Percentiles rank a stretch among this genome's conserved stretches.
Conservation (phyloP, 2,888 invertebrate species). For the Chrysomela aeneicollis region DNA sequence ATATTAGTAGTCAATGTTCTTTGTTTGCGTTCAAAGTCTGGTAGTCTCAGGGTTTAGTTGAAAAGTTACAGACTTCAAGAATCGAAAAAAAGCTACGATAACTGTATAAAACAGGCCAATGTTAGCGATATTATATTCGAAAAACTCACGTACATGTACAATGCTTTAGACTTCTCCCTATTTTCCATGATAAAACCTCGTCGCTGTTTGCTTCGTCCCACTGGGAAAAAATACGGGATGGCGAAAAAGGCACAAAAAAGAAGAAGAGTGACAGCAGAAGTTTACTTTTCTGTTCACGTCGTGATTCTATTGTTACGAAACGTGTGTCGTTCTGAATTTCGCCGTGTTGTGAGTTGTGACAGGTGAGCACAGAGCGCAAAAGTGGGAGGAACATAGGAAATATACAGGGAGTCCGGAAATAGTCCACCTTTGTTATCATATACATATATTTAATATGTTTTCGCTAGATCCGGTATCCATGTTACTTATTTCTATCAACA, state of each 20-base stretch:
- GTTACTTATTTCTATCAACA: no score
- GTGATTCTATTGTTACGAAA: conserved; percentile 61
- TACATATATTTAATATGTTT: no score
- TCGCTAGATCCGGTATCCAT: no score
- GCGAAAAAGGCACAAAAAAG: neutral
- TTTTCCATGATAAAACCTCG: conserved; percentile 36
- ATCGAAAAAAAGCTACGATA: no score
- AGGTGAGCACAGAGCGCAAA: conserved; percentile 57
- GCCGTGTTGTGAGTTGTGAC: conserved; percentile 59
- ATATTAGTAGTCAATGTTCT: no score
- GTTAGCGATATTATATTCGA: no score
- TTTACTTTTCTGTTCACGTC: conserved; percentile 61
- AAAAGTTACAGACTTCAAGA: no score
- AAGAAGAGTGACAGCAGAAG: conserved; percentile 28
- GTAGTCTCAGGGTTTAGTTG: no score
- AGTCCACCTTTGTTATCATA: no score
- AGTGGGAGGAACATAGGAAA: conserved; percentile 28
- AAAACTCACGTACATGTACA: neutral
- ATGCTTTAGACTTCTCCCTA: conserved; percentile 6
- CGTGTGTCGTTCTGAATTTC: conserved; percentile 60
- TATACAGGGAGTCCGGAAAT: no score
- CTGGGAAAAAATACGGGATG: conserved; percentile 25
- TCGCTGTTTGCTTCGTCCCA: conserved; percentile 8
- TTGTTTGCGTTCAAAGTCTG: no score
- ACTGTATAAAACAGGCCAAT: no score